Evolutionary conservation across 2,888 invertebrate species (phyloP).

Genomic region (Malthinus flaveolus): DNA sequence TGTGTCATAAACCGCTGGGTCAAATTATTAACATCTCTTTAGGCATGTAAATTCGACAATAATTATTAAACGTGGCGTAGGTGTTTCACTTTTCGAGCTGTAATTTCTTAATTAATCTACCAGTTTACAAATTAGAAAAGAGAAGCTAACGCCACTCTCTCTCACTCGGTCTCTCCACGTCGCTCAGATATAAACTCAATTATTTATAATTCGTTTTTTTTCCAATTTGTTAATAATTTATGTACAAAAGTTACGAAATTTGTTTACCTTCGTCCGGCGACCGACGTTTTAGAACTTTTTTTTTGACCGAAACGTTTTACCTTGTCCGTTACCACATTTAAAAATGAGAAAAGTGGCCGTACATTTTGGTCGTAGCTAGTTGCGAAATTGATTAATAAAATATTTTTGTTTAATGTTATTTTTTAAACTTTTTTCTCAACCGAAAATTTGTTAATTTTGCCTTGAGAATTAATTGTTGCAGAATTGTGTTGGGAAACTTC

Average conservation of each 20-base stretch:
- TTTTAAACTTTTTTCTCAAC: background rate
- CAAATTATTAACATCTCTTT: too few relatives aligned
- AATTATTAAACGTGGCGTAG: too few relatives aligned
- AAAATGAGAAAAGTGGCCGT: background rate
- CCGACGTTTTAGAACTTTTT: too few relatives aligned
- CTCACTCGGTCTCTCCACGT: too few relatives aligned
- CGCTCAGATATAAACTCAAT: background rate
- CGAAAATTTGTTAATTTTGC: slow-evolving; percentile 3
- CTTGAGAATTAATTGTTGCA: background rate
- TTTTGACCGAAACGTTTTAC: slow-evolving; percentile 2
- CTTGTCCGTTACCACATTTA: slow-evolving; percentile 2
- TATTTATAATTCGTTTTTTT: too few relatives aligned
- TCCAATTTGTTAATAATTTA: slow-evolving; percentile 2
- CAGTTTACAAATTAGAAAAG: too few relatives aligned
- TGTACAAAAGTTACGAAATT: background rate
- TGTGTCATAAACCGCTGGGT: too few relatives aligned
- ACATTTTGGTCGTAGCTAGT: background rate
- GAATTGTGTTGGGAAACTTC: background rate
- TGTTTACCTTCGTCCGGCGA: slow-evolving; percentile 1
- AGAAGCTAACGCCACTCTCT: too few relatives aligned
- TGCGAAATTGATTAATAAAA: background rate
- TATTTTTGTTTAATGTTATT: too few relatives aligned
- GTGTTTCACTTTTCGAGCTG: too few relatives aligned
- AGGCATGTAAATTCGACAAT: too few relatives aligned
- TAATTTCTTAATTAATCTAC: too few relatives aligned